phyloP scores from a whole-genome alignment of 2,888 invertebrate genomes.

The Noctua janthina region DNA sequence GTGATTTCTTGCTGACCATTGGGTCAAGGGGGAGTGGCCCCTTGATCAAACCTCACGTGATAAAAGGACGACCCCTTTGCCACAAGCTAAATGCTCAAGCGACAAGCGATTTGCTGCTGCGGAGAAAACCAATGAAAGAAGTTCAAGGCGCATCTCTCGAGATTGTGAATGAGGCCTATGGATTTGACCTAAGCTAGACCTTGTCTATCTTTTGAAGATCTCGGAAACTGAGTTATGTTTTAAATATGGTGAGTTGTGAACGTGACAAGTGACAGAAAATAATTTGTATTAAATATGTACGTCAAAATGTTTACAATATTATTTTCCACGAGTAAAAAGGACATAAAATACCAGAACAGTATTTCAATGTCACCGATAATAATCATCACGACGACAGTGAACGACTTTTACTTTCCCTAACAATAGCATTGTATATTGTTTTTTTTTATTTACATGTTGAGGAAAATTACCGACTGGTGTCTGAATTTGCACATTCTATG shows the following conservation, averaged over 20 bases:
- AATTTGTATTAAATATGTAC: neutral
- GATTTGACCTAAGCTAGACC: neutral
- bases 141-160: neutral
- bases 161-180: neutral
- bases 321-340: neutral
- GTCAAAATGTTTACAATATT: neutral
- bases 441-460: neutral
- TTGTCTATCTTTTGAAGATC: neutral
- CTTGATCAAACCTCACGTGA: too few relatives aligned
- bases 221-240: neutral
- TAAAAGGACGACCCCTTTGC: too few relatives aligned
- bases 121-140: neutral
- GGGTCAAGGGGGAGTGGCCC: too few relatives aligned
- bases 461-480: neutral
- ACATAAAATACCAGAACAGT: neutral
- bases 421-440: neutral
- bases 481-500: neutral
- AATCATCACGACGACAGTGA: constrained; percentile 6
- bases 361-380: constrained; percentile 4
- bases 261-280: neutral
- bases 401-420: constrained; percentile 4
- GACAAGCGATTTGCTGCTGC: neutral
- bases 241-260: neutral
- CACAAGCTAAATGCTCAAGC: neutral
- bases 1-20: too few relatives aligned